These are phyloP conservation scores for Craseonycteris thonglongyai DNA, from an alignment of 2,113 vertebrate species.

Conservation along the genomic window DNA sequence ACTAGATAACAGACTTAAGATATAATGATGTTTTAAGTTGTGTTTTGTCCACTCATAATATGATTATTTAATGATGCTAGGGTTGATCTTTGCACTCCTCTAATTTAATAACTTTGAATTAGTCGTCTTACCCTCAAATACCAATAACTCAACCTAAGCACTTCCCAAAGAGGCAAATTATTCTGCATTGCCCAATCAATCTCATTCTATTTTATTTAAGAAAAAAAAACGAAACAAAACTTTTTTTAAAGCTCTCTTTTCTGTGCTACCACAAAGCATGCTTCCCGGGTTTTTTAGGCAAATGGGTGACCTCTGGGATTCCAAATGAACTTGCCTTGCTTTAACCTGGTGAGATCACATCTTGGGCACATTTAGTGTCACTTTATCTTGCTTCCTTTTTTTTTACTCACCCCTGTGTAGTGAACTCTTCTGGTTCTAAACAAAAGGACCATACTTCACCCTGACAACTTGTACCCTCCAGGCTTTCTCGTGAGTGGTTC, in stretches of 20 bases:
- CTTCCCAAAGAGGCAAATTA: background rate
- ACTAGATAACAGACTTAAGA: background rate
- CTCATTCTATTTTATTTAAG: background rate
- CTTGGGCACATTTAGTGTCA: background rate
- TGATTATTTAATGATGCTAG: background rate
- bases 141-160: background rate
- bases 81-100: background rate
- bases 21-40: background rate
- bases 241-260: background rate
- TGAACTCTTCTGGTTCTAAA: slow-evolving; percentile 59
- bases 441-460: slow-evolving; percentile 49
- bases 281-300: background rate
- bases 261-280: background rate
- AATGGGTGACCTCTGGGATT: background rate
- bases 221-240: too few relatives aligned
- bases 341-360: background rate
- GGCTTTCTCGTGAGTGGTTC: slow-evolving; percentile 49
- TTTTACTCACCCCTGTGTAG: background rate
- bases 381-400: background rate
- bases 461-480: slow-evolving; percentile 56
- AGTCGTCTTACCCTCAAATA: background rate
- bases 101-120: background rate
- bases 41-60: background rate
- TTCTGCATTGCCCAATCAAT: background rate
- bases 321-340: background rate